Percentiles rank a stretch among this genome's conserved stretches.
Evolutionary conservation across 2,113 vertebrate species (phyloP).

Genomic region (Apodemus sylvaticus): DNA sequence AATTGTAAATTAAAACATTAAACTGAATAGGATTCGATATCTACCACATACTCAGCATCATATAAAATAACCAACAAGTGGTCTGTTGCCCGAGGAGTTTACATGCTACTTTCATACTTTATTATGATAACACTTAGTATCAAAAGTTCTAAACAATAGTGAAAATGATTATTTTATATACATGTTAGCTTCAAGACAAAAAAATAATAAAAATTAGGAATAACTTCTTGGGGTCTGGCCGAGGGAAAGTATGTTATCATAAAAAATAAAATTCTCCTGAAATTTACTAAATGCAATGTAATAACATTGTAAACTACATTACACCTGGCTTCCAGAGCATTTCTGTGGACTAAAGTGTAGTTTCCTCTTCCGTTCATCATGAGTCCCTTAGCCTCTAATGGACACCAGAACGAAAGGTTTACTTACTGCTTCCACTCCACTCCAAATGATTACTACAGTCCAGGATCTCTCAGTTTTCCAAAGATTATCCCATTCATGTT

Average conservation of each 20-base stretch:
- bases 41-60: not conserved
- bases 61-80: not conserved
- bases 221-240: not conserved
- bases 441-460: slow-evolving; percentile 40
- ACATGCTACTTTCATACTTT: not conserved
- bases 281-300: not conserved
- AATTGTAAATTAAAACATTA: not conserved
- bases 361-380: not conserved
- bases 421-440: slow-evolving; percentile 2
- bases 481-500: slow-evolving; percentile 64
- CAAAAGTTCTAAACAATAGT: not conserved
- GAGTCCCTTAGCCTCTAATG: not conserved
- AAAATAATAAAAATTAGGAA: not conserved
- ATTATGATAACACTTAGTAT: too few relatives aligned
- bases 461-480: slow-evolving; percentile 70
- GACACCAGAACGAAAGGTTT: not conserved
- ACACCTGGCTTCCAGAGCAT: not conserved
- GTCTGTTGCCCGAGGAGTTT: not conserved
- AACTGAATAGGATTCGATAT: not conserved
- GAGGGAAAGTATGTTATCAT: not conserved
- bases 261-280: slow-evolving; percentile 8
- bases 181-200: not conserved
- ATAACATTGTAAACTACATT: not conserved
- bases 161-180: not conserved
- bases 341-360: not conserved